These are phyloP conservation scores for Nannoperca obscura DNA, from an alignment of 2,797 vertebrate species.

Conservation along the genomic window DNA sequence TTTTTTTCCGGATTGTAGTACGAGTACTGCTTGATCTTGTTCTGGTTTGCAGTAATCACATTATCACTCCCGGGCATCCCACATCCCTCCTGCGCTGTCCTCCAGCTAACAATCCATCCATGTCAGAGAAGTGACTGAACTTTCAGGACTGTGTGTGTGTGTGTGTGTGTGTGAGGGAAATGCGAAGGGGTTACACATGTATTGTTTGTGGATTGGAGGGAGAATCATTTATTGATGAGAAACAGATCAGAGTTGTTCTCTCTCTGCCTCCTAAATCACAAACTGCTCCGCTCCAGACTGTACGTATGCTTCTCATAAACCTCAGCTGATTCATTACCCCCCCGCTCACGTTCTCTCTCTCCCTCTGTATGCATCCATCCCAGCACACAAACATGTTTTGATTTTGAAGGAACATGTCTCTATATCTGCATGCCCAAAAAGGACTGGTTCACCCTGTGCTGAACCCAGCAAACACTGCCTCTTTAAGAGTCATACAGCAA, in stretches of 20 bases:
- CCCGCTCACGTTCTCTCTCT: not conserved
- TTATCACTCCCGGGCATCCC: conserved; percentile 55
- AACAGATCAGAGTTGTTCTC: conserved; percentile 42
- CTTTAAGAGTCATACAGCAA: not conserved
- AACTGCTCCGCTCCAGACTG: conserved; percentile 40
- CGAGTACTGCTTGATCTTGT: conserved; percentile 57
- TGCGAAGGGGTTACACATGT: conserved; percentile 5
- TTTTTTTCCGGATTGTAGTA: not conserved
- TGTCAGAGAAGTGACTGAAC: conserved; percentile 36
- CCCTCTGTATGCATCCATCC: conserved; percentile 15
- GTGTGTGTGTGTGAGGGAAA: conserved; percentile 27
- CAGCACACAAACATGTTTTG: conserved; percentile 55
- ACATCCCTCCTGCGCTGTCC: not conserved
- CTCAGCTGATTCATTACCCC: conserved; percentile 62
- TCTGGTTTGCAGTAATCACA: conserved; percentile 34
- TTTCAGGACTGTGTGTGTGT: conserved; percentile 9
- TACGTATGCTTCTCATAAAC: conserved; percentile 58
- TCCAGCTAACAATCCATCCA: conserved; percentile 35
- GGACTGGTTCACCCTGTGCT: conserved; percentile 22
- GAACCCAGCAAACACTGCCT: conserved; percentile 19
- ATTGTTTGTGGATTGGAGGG: conserved; percentile 37
- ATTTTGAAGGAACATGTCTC: conserved; percentile 38
- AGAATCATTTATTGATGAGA: conserved; percentile 54
- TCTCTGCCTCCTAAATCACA: conserved; percentile 42
- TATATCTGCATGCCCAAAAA: conserved; percentile 51